Evolutionary conservation across 2,888 invertebrate genomes (phyloP).

Genomic region (Nephrocerus scutellatus): DNA sequence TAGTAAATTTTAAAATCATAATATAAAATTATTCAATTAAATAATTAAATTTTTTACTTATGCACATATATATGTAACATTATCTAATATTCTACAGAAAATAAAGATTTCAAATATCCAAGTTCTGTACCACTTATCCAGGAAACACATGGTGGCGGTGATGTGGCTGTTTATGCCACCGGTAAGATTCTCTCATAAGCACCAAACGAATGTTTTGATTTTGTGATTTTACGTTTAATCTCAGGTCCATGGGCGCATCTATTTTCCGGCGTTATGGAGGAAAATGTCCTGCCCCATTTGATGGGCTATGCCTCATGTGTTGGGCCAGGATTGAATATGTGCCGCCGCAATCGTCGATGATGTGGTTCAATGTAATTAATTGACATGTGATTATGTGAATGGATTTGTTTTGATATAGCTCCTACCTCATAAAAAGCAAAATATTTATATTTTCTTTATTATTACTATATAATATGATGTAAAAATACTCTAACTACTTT

Average conservation of each 20-base stretch:
- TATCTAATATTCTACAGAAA: conserved; percentile 27
- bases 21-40: not conserved
- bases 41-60: not conserved
- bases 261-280: conserved; percentile 55
- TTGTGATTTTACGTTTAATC: not conserved
- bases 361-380: no score
- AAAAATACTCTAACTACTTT: no score
- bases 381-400: no score
- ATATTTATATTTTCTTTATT: no score
- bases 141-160: conserved; percentile 72
- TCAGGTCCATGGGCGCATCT: conserved; percentile 55
- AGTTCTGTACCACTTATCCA: conserved; percentile 55
- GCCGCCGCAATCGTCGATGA: no score
- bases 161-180: conserved; percentile 64
- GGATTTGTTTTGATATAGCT: no score
- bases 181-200: conserved; percentile 34
- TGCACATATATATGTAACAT: conserved; percentile 8
- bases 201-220: not conserved
- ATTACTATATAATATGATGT: no score
- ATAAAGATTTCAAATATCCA: conserved; percentile 51
- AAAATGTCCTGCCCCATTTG: conserved; percentile 54
- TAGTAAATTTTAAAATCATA: not conserved
- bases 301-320: conserved; percentile 42
- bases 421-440: no score
- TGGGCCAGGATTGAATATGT: no score